Evolutionary conservation across 2,797 vertebrate genomes (phyloP).

Genomic region (Manis pentadactyla): DNA sequence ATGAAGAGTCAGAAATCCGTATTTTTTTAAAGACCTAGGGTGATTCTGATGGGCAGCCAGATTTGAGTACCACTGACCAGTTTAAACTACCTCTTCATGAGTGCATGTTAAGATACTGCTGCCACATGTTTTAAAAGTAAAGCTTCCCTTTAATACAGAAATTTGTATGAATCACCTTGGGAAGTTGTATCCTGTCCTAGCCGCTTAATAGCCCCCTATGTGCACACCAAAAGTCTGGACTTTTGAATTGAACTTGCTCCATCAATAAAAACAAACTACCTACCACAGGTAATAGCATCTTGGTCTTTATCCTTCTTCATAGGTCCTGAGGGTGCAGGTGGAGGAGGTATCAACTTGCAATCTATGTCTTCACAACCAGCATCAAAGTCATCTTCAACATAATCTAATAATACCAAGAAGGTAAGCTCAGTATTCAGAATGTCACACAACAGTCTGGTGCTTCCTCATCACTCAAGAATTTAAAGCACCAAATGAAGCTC

Average conservation of each 20-base stretch:
- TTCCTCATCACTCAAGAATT: constrained; percentile 39
- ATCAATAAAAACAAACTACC: constrained; percentile 78
- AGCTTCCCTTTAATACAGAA: constrained; percentile 4
- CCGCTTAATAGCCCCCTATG: neutral
- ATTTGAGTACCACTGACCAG: too few species aligned
- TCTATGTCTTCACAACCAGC: constrained; percentile 98
- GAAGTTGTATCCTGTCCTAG: neutral
- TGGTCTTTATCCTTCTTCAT: constrained; percentile 94
- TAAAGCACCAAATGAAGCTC: constrained; percentile 34
- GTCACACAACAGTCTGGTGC: neutral
- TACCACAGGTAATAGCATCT: constrained; percentile 88
- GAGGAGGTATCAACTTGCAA: constrained; percentile 97
- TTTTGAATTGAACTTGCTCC: constrained; percentile 27
- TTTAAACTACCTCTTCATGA: too few species aligned
- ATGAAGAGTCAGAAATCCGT: too few species aligned
- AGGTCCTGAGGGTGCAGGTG: constrained; percentile 93
- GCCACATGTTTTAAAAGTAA: neutral
- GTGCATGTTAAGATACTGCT: too few species aligned
- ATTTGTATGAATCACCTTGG: constrained; percentile 21
- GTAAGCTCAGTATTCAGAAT: neutral
- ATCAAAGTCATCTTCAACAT: constrained; percentile 97
- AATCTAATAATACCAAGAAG: constrained; percentile 87
- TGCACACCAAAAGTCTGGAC: constrained; percentile 1
- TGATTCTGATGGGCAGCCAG: too few species aligned
- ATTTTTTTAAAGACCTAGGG: too few species aligned